These are phyloP conservation scores for Forpus xanthops DNA, from an alignment of 2,797 vertebrate species.

Conservation along the genomic window DNA sequence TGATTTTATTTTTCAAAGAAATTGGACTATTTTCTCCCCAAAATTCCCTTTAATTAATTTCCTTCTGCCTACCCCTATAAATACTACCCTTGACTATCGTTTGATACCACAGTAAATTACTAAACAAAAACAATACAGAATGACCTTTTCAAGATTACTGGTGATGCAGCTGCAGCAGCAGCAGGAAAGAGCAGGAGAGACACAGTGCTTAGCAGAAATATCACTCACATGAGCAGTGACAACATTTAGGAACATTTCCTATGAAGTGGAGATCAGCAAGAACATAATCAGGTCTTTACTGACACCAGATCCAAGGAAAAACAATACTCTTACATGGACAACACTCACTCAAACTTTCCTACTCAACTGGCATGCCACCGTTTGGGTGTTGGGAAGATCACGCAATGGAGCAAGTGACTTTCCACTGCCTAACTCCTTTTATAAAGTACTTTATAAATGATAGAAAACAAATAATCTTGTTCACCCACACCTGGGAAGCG, in stretches of 20 bases:
- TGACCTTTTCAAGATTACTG: neutral
- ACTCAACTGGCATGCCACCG: neutral
- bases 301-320: neutral
- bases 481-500: neutral
- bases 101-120: neutral
- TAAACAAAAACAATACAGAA: neutral
- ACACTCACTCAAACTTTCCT: neutral
- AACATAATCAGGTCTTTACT: neutral
- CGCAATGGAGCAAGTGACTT: neutral
- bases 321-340: accelerated
- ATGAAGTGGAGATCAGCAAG: neutral
- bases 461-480: neutral
- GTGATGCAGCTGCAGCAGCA: neutral
- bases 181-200: neutral
- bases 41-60: constrained; percentile 11
- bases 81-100: neutral
- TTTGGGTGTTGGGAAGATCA: neutral
- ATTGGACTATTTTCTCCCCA: neutral
- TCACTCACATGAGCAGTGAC: neutral
- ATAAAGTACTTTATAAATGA: neutral
- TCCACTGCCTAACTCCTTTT: neutral
- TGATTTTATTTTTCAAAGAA: neutral
- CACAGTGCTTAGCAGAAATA: neutral
- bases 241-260: neutral
- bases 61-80: neutral